phyloP scores from a whole-genome alignment of 2,113 vertebrate species.

The Ammodytes marinus region DNA sequence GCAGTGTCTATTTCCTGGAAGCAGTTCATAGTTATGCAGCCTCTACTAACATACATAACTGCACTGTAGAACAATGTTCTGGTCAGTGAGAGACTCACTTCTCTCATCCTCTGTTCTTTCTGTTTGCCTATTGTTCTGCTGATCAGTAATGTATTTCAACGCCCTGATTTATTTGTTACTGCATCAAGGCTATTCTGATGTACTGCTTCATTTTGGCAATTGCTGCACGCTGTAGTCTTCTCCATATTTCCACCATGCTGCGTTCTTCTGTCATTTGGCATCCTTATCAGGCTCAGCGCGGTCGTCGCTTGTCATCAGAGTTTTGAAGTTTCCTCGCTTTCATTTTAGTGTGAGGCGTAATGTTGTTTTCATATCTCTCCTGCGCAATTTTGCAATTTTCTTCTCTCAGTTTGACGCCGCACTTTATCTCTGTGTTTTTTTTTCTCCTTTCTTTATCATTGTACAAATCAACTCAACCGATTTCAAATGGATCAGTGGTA shows the following conservation, averaged over 20 bases:
- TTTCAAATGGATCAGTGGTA: conserved; percentile 53
- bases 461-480: conserved; percentile 56
- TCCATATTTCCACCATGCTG: conserved; percentile 36
- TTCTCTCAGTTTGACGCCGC: conserved; percentile 56
- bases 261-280: conserved; percentile 44
- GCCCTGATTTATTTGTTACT: conserved; percentile 32
- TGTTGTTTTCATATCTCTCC: conserved; percentile 57
- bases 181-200: conserved; percentile 53
- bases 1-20: too few species aligned
- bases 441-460: conserved; percentile 27
- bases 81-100: background rate
- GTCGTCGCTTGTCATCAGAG: conserved; percentile 46
- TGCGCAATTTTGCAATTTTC: conserved; percentile 65
- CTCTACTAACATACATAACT: too few species aligned
- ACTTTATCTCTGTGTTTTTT: conserved; percentile 41
- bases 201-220: conserved; percentile 39
- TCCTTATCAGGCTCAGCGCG: conserved; percentile 45
- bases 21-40: too few species aligned
- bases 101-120: conserved; percentile 12
- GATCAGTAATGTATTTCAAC: conserved; percentile 35
- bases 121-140: conserved; percentile 47
- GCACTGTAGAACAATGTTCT: background rate
- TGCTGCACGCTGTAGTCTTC: background rate
- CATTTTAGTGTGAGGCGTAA: conserved; percentile 38
- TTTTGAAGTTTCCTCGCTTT: conserved; percentile 60